Evolutionary conservation across 2,113 vertebrate genomes (phyloP), one percentile per base, ranked within the genome.

Genomic region (Calidris pugnax): DNA sequence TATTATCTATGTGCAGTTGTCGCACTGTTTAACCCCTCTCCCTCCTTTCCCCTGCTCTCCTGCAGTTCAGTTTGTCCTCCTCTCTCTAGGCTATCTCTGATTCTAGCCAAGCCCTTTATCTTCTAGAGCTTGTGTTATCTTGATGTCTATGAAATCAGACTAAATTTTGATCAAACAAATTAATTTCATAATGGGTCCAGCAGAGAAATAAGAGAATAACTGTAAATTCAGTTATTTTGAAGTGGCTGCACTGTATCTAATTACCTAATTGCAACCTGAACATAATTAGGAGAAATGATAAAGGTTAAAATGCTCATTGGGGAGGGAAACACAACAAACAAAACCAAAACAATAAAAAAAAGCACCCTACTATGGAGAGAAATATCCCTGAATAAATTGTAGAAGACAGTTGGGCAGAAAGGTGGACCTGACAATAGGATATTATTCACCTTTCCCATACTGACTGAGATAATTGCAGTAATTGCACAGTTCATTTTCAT

Each of bases 151-250:
- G 60, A 73, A 79, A 41, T 79, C 50, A 14, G 50, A 55, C 14
- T 75, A 68, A 91, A 74, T 37, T 7, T 27, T 83, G 66, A 81
- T 83, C 75, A 85, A 51, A 90, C 48, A 82, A 85, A 63, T 67
- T 87, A 67, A 67, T 79, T 59, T 55, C 23, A 12, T 43, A 45
- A 18, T n/a, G 56, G 20, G 30, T n/a, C 26, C 55, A 26, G 26
- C 22, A 39, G 4, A 75, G 9, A 71, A 78, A 47, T 39, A 50
- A 28, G 33, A 51, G n/a, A 88, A 28, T 41, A 77, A 57, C 66
- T 67, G 39, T 68, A 93, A 88, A 79, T 93, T 92, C 28, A 73
- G 43, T 81, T 93, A 84, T 86, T 75, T 93, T 81, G 19, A 93
- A 95, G 89, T 63, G 89, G 7, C 56, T 76, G 68, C 27, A 55